These are phyloP conservation scores for Tricholaema leucomelas DNA, from an alignment of 2,113 vertebrate genomes.

Conservation along the genomic window DNA sequence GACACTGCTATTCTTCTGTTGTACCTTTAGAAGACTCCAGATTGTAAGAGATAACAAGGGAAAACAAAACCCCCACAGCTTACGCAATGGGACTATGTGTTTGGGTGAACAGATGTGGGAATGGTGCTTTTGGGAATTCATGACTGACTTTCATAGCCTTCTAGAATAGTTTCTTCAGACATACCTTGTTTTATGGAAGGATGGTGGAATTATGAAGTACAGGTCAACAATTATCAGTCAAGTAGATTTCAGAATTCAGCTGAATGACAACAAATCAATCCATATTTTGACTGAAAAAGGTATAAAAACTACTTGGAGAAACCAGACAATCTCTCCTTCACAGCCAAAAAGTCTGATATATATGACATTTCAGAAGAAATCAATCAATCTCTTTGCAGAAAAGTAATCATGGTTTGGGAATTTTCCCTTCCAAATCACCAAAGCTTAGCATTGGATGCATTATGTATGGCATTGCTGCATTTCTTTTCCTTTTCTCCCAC, in stretches of 20 bases:
- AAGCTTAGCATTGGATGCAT: not conserved
- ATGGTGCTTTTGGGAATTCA: not conserved
- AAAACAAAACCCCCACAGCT: not conserved
- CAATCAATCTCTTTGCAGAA: not conserved
- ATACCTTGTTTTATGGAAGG: not conserved
- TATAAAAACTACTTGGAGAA: not conserved
- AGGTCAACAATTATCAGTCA: not conserved
- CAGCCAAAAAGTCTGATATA: not conserved
- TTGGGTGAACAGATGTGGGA: not conserved
- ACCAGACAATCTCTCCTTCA: not conserved
- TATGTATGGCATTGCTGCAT: not conserved
- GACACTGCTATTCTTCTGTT: not conserved
- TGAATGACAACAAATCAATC: not conserved
- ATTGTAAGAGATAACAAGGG: not conserved
- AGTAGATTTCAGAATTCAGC: not conserved
- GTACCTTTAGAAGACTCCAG: not conserved
- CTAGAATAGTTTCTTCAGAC: not conserved
- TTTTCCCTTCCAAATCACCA: not conserved
- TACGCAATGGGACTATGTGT: not conserved
- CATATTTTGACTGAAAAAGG: not conserved
- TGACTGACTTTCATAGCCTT: not conserved
- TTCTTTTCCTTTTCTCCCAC: not conserved
- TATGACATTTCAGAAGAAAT: not conserved
- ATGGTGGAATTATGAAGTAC: not conserved
- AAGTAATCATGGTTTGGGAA: not conserved